Evolutionary conservation across 1,140 invertebrate species (phyloP), one percentile per base, ranked within the genome.

Genomic region (Rhopalosiphum padi): DNA sequence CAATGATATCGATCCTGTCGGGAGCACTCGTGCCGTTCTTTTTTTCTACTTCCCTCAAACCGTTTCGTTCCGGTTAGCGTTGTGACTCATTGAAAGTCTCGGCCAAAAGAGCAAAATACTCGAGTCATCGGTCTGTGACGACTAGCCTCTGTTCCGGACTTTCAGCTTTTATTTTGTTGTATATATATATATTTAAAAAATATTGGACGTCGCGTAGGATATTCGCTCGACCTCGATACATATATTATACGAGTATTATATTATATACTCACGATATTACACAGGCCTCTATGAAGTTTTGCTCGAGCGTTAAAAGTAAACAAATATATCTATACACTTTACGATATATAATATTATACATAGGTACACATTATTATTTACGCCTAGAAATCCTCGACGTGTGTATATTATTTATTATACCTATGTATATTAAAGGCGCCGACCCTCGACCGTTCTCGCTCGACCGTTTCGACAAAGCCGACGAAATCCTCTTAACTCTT

Each of bases 311-410:
- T 77, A 77, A 77, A 77, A 77, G n/a, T 77, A 77, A 77, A n/a
- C 60, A n/a, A 77, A 77, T 77, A 77, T 35, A n/a, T 77, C n/a
- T 77, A n/a, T 30, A n/a, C 30, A 15, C 60, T 77, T n/a, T n/a
- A 77, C 30, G 30, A 77, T 77, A 6, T 30, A 77, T 77, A 18
- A 77, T 77, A 77, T 77, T 30, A 68, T 77, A 77, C 22, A n/a
- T 77, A 77, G 30, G 60, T 77, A 21, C n/a, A 77, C n/a, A 77
- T 77, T 77, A 77, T 77, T 77, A 77, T 77, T 77, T 77, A 77
- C 60, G 60, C 15, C n/a, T 77, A 77, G 60, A 77, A 77, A 77
- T 77, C 60, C 60, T 77, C 60, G 30, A 77, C 30, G 60, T 77
- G 60, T 77, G 60, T 15, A 11, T 68, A 68, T 68, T 18, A 77